Evolutionary conservation across 2,797 vertebrate genomes (phyloP), one percentile per base, ranked within the genome.

Genomic region (Scolopax rusticola): DNA sequence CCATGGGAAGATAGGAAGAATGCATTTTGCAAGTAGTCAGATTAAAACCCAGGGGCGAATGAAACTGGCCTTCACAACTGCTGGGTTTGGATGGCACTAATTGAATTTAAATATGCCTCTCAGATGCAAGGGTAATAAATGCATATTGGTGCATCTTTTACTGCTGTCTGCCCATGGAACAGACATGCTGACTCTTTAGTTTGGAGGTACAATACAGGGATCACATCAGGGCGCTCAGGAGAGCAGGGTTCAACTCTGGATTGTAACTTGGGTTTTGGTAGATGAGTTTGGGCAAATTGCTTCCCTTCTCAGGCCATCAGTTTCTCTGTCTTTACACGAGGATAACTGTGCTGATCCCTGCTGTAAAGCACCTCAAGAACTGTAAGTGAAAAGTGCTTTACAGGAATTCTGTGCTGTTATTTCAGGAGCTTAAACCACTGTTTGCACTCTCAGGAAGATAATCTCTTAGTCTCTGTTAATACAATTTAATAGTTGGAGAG

Each of bases 391-490:
- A 92, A 87, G 64, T 30, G 28, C 32, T 89, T 84, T 82, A 51
- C 28, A 53, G 84, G 81, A 87, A 76, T 48, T 48, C 69, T 12
- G 2, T 67, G 43, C 40, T 77, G 32, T 61, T 94, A 30, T 86
- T 95, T 90, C 51, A 74, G 60, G 84, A 83, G 38, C 32, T 68
- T 79, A 63, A 82, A 65, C 25, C 15, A 19, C 36, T 91, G 48
- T 77, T 97, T 70, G 80, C 56, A 33, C 67, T 92, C 43, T 17
- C 1, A 56, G 84, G 28, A 87, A 77, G 60, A 63, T 83, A 90
- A 89, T 85, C 20, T 87, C 63, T 82, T 85, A 87, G 84, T 89
- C 48, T 84, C 33, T 82, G 40, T 60, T 92, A 90, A 84, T 79
- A 56, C 28, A 81, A 9, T 43, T 80, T 80, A 50, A 70, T 43